Evolutionary conservation across 2,113 vertebrate species (phyloP).

Genomic region (Pluvianellus socialis): DNA sequence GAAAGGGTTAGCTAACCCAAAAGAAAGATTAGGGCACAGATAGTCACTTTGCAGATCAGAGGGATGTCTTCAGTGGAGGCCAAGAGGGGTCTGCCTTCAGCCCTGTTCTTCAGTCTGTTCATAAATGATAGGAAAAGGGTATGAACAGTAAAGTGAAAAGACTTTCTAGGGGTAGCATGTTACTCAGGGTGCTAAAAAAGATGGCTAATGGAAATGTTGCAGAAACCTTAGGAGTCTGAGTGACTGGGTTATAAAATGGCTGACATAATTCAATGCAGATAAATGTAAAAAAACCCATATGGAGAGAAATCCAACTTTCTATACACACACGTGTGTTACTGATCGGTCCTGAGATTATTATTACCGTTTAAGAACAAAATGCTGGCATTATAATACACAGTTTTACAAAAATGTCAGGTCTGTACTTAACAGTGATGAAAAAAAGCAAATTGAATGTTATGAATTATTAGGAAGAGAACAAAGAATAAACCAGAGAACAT

Average conservation of each 20-base stretch:
- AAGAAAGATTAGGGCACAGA: background rate
- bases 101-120: background rate
- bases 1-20: background rate
- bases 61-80: background rate
- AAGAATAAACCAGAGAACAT: conserved; percentile 28
- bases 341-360: background rate
- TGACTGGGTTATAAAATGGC: background rate
- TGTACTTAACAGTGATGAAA: background rate
- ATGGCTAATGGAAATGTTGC: background rate
- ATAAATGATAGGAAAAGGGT: background rate
- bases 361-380: conserved; percentile 27
- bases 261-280: background rate
- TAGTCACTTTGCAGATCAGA: background rate
- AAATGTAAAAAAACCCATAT: background rate
- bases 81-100: background rate
- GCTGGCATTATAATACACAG: background rate
- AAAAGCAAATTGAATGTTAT: background rate
- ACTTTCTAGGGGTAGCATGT: background rate
- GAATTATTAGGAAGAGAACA: conserved; percentile 29
- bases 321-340: background rate
- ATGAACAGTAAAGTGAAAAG: background rate
- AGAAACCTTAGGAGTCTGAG: background rate
- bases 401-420: conserved; percentile 17
- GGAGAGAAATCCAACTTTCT: background rate
- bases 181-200: background rate